A percentile compares a stretch with the other conserved stretches of the same genome.
Evolutionary conservation across 2,888 invertebrate genomes (phyloP).

Genomic region (Meiosimyza platycephala): DNA sequence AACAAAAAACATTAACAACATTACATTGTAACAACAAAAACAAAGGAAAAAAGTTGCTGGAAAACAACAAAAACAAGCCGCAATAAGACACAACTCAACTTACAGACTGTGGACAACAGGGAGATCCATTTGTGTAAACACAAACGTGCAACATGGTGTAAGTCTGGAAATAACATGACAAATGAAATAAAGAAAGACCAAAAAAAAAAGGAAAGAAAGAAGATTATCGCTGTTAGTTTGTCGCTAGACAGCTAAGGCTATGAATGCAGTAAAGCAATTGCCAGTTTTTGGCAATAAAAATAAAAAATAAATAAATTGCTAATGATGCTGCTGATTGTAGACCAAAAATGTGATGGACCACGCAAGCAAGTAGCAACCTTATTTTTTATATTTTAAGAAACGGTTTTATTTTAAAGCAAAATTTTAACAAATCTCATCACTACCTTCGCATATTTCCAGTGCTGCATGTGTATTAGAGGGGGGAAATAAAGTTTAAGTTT

Average conservation of each 20-base stretch:
- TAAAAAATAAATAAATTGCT: no score
- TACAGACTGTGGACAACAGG: conserved; percentile 85
- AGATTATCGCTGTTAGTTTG: not conserved
- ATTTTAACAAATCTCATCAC: conserved; percentile 15
- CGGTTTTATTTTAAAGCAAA: no score
- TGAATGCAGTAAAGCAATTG: no score
- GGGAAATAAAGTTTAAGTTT: conserved; percentile 13
- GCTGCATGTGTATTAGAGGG: conserved; percentile 55
- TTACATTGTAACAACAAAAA: not conserved
- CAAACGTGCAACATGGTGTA: conserved; percentile 92
- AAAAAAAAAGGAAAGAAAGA: conserved; percentile 11
- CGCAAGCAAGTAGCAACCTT: not conserved
- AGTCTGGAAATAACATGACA: conserved; percentile 73
- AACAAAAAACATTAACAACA: conserved; percentile 12
- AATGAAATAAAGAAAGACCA: conserved; percentile 34
- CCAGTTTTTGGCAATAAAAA: no score
- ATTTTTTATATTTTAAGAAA: not conserved
- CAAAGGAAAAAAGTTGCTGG: conserved; percentile 26
- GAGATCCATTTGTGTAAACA: conserved; percentile 84
- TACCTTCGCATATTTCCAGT: conserved; percentile 68
- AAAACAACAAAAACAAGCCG: conserved; percentile 23
- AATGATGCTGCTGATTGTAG: no score
- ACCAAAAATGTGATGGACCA: no score
- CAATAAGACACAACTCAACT: conserved; percentile 65
- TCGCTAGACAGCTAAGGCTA: no score